Conservation (phyloP, 2,113 vertebrate species). For the Eulemur macaco region DNA sequence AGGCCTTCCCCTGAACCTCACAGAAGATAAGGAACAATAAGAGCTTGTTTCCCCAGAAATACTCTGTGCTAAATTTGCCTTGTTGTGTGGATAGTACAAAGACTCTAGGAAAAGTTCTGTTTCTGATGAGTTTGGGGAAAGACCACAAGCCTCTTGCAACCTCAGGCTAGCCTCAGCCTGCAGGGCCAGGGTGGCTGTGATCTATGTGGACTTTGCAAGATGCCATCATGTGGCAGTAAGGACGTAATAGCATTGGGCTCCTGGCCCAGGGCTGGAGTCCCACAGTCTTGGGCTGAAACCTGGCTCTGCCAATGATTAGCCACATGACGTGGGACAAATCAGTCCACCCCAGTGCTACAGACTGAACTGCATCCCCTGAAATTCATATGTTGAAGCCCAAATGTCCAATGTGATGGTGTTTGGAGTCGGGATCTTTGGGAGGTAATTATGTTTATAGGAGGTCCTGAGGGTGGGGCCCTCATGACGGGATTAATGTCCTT, state of each 20-base stretch:
- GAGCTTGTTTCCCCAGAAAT: neutral
- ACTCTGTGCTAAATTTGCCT: neutral
- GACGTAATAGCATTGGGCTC: rapidly evolving
- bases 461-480: neutral
- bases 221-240: rapidly evolving
- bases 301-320: neutral
- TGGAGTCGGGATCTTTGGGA: neutral
- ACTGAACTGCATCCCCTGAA: neutral
- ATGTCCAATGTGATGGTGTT: rapidly evolving
- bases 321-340: neutral
- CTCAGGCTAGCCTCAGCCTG: neutral
- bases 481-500: neutral
- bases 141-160: neutral
- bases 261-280: neutral
- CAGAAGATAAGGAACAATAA: neutral
- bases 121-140: neutral
- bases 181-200: neutral
- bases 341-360: neutral
- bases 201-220: rapidly evolving
- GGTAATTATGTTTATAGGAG: neutral
- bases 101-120: neutral
- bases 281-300: neutral
- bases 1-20: neutral
- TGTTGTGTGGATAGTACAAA: neutral
- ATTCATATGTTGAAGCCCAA: neutral